Evolutionary conservation across 2,797 vertebrate species (phyloP).

Genomic region (Melanotaenia boesemani): DNA sequence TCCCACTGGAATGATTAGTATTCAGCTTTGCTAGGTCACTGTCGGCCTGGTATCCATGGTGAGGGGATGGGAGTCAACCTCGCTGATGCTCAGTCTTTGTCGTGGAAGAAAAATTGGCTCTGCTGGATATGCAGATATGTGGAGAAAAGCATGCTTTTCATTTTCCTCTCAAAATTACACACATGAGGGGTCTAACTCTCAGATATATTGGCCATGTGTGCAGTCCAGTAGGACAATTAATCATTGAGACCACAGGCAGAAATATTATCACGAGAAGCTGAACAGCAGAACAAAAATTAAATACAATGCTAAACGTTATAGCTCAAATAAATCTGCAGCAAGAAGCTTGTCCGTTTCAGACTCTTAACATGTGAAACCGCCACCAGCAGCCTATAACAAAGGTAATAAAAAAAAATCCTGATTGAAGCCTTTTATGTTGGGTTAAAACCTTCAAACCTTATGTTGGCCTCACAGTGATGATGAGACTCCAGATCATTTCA

Average conservation of each 20-base stretch:
- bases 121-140: conserved; percentile 54
- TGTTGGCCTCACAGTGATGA: too few species aligned
- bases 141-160: conserved; percentile 13
- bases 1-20: conserved; percentile 63
- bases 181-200: conserved; percentile 4
- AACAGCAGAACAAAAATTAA: too few species aligned
- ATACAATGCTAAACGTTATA: background rate
- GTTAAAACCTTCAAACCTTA: too few species aligned
- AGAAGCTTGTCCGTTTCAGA: background rate
- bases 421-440: background rate
- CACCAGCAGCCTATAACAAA: too few species aligned
- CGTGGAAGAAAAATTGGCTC: conserved; percentile 30
- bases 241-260: conserved; percentile 13
- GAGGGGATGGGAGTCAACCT: conserved; percentile 68
- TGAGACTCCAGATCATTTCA: too few species aligned
- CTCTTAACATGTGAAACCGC: background rate
- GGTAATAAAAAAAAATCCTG: background rate
- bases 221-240: background rate
- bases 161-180: conserved; percentile 32
- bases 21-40: conserved; percentile 64
- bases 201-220: conserved; percentile 1
- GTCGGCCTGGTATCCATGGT: conserved; percentile 76
- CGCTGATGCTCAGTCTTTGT: conserved; percentile 56
- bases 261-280: background rate
- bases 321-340: background rate